Evolutionary conservation across 2,797 vertebrate genomes (phyloP), one percentile per base, ranked within the genome.

Genomic region (Heterohyrax brucei): DNA sequence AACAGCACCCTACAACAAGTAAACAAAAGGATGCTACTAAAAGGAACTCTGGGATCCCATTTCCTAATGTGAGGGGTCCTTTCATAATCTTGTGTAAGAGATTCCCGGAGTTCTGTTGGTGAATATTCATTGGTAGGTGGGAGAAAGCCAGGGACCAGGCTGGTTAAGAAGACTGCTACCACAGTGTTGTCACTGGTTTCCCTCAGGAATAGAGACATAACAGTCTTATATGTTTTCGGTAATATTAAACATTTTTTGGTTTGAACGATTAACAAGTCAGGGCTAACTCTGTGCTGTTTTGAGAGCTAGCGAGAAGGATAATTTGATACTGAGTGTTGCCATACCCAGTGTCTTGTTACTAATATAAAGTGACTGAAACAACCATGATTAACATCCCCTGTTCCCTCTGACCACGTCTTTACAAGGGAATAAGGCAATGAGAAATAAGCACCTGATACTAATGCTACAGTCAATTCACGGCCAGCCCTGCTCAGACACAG

Each of bases 271-370:
- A 86, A 95, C 72, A 96, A 94, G 89, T 95, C 79, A 95, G 76
- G 89, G 84, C 44, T 94, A 81, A 93, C 75, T 83, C 5, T 50
- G 26, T 89, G 73, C 33, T 90, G 50, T 70, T 95, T 87, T 90
- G 46, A 90, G 59, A 48, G 28, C 62, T 91, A 89, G 78, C 18
- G 50, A 94, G 89, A 84, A 93, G 61, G 66, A 93, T 82, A 95
- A 91, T 94, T 93, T 95, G 77, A 95, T 95, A 82, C 3, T n/a
- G 91, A 87, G 59, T 88, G 16, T 85, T 85, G 84, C 78, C 93
- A 95, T 97, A 76, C 73, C 91, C 39, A 70, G 93, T 91, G 96
- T 93, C 94, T 93, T 93, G 87, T 92, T 95, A 94, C 85, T 96
- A 94, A 96, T 96, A 94, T 53, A 83, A 97, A 96, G 91, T 92